phyloP scores from a whole-genome alignment of 2,888 invertebrate genomes.

The Camponotus fellah region DNA sequence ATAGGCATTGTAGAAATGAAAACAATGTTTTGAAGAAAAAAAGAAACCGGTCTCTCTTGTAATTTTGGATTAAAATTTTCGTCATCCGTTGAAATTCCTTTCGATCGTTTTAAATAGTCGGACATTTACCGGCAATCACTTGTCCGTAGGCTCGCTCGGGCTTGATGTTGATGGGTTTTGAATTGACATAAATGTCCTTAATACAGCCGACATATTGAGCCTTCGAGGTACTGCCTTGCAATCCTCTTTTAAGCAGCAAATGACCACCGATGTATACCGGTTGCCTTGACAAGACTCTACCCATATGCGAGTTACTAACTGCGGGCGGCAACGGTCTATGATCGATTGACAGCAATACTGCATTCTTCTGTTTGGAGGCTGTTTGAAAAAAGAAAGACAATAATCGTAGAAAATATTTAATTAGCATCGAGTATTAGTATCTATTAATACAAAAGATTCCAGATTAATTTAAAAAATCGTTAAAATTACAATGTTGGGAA shows the following conservation, averaged over 20 bases:
- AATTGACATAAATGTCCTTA: conserved; percentile 89
- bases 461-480: neutral
- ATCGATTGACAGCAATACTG: conserved; percentile 95
- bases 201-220: conserved; percentile 94
- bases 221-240: conserved; percentile 90
- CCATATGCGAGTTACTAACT: conserved; percentile 88
- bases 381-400: conserved; percentile 73
- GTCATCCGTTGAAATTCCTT: neutral
- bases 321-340: conserved; percentile 90
- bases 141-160: conserved; percentile 90
- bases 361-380: conserved; percentile 96
- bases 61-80: conserved; percentile 17
- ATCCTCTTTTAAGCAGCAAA: conserved; percentile 87
- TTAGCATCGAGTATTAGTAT: neutral
- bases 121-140: conserved; percentile 93
- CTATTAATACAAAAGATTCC: neutral
- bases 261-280: conserved; percentile 97
- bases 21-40: neutral
- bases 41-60: neutral
- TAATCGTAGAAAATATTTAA: neutral
- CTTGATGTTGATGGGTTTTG: conserved; percentile 86
- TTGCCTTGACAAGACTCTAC: conserved; percentile 93
- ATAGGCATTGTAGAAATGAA: neutral
- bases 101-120: conserved; percentile 89
- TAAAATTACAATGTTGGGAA: neutral